Evolutionary conservation across 2,113 vertebrate genomes (phyloP), one percentile per base, ranked within the genome.

Genomic region (Pampusana beccarii): DNA sequence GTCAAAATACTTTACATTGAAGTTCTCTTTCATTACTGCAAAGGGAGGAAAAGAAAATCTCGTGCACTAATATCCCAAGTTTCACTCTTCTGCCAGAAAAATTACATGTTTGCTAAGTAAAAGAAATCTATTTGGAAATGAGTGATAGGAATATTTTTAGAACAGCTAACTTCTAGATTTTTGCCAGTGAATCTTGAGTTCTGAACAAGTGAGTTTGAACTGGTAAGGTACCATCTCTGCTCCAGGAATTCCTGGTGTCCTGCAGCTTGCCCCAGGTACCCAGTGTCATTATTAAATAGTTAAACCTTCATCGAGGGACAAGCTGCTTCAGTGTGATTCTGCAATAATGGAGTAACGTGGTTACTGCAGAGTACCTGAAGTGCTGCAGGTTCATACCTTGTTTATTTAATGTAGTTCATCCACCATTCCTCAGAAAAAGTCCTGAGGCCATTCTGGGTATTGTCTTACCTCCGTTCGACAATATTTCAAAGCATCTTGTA

Each of bases 341-440:
- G 57, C 42, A 57, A 1, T 23, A 14, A 2, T 23, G 42, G 29
- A 69, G 24, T 36, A 12, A 28, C 26, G n/a, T 2, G 1, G 3
- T 77, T 57, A 19, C 62, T 72, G 44, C 69, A n/a, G 77, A 44
- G 16, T 13, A 28, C 6, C 31, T 73, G 40, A 36, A 34, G 57
- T 89, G 54, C 54, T 83, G 46, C 56, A 17, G 42, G 13, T 70
- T 92, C 24, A 3, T 38, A 13, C 10, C 54, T 93, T 25, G 6
- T 70, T 75, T 36, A 81, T 3, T 57, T 61, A 51, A 0, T 17
- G 3, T 3, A 9, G 17, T 51, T 85, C 58, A 24, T 75, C 48
- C 71, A 11, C 12, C 4, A 0, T 29, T 64, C 62, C 79, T 70
- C n/a, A 48, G 7, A 66, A 67, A 50, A 80, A 8, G 44, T 33